Base-by-base conservation (phyloP, 2,797 vertebrate species). In the Callimico goeldii region DNA sequence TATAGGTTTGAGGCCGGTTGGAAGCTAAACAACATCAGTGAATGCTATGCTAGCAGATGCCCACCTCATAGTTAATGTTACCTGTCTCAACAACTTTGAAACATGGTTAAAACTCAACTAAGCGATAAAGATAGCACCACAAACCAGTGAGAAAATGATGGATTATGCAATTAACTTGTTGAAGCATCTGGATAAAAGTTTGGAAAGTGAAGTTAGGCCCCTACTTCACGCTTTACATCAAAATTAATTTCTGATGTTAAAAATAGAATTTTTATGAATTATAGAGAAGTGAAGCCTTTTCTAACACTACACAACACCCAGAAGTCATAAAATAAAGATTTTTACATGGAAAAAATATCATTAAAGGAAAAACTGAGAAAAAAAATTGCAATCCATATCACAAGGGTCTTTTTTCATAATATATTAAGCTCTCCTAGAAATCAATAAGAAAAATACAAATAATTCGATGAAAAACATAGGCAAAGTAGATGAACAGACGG, bases 221-320 rank as follows among this genome's bases (percentile, higher is more conserved):
- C 36, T 82, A n/a, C 20, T 88, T 96, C 50, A 33, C 20, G 43
- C 13, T 92, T 82, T 24, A 55, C 20, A 83, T 67, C n/a, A 73
- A 91, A 94, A 84, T 61, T 72, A 81, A 85, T 91, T 76, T n/a
- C 43, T 36, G 39, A 52, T 55, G 39, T 76, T 70, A 96, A 81
- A 90, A 86, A 50, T 43, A 28, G 67, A 70, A 3, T 13, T 20
- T 48, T 72, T 22, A 83, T 79, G 39, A 88, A 70, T 87, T n/a
- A 87, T 3, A 84, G 24, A 94, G 15, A 39, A 7, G 30, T 13
- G 22, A 95, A 81, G 52, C 61, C 9, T 24, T 72, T 84, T 80
- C 43, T 72, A 55, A 75, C 36, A 80, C 24, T 17, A 73, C 15
- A 30, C 4, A 79, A 77, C 7, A 58, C 6, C 41, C 19, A 41